Evolutionary conservation across 2,888 invertebrate species (phyloP).

Genomic region (Luperina testacea): DNA sequence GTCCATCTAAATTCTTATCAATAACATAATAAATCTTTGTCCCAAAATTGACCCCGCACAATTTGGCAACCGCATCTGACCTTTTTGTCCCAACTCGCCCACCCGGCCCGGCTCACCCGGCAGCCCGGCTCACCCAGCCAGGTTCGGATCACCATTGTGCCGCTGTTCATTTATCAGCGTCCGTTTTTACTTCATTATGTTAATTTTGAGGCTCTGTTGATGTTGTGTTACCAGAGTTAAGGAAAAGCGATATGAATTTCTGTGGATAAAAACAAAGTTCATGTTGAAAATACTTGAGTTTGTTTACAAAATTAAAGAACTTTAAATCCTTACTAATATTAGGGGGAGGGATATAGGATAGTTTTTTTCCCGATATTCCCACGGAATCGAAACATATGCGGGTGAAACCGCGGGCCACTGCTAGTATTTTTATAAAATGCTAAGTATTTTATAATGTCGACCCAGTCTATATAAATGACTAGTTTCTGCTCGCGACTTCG

Average conservation of each 20-base stretch:
- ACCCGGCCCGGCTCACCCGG: background rate
- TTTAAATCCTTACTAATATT: background rate
- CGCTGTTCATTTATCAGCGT: conserved; percentile 56
- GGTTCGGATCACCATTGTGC: conserved; percentile 44
- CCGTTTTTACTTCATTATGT: conserved; percentile 57
- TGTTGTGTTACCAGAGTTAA: conserved; percentile 11
- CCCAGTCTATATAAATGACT: too few relatives aligned
- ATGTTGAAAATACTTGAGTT: background rate
- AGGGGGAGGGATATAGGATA: too few relatives aligned
- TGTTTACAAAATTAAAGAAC: background rate
- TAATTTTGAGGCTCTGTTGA: conserved; percentile 38
- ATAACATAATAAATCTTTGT: conserved; percentile 17
- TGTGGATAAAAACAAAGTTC: background rate
- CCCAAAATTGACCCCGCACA: conserved; percentile 14
- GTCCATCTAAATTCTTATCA: background rate
- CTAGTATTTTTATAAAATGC: background rate
- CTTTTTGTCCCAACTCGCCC: conserved; percentile 44
- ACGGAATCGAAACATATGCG: too few relatives aligned
- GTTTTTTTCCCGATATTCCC: too few relatives aligned
- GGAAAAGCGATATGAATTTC: background rate
- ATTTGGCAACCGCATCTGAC: conserved; percentile 37
- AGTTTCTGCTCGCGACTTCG: too few relatives aligned
- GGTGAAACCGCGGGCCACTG: too few relatives aligned
- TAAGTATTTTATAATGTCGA: background rate
- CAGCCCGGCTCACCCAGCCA: background rate